These are phyloP conservation scores for Rhopalosiphum maidis DNA, from an alignment of 1,140 invertebrate species.

Conservation along the genomic window DNA sequence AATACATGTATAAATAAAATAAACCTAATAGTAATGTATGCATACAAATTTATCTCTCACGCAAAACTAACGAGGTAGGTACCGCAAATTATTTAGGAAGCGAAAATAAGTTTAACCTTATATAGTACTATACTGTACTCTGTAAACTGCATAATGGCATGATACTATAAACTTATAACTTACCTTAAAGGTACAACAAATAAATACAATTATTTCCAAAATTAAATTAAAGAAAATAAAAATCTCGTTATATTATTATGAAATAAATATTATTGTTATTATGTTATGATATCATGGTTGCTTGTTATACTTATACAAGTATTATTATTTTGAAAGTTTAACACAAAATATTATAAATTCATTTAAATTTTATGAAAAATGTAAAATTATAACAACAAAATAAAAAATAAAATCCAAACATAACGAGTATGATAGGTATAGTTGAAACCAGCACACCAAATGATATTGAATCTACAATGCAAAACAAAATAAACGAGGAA, in stretches of 20 bases:
- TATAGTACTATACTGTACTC: neutral
- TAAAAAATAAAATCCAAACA: neutral
- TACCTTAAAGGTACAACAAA: neutral
- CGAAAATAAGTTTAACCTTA: neutral
- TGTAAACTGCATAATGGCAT: neutral
- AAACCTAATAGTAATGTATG: neutral
- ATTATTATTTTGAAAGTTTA: neutral
- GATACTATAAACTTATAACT: neutral
- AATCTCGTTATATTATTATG: neutral
- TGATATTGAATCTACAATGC: slow-evolving; percentile 18
- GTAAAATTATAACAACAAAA: neutral
- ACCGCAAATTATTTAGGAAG: neutral
- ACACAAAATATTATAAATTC: neutral
- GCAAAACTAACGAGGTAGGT: neutral
- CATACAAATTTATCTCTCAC: neutral
- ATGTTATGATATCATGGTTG: neutral
- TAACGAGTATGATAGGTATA: neutral
- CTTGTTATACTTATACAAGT: neutral
- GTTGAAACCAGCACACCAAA: neutral
- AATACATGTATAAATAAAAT: neutral
- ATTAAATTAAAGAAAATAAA: neutral
- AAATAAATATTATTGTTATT: neutral
- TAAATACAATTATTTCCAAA: neutral
- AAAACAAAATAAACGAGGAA: neutral
- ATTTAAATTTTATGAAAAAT: slow-evolving; percentile 19